Base-by-base conservation (phyloP, 2,113 vertebrate species). In the Xenopus laevis region DNA sequence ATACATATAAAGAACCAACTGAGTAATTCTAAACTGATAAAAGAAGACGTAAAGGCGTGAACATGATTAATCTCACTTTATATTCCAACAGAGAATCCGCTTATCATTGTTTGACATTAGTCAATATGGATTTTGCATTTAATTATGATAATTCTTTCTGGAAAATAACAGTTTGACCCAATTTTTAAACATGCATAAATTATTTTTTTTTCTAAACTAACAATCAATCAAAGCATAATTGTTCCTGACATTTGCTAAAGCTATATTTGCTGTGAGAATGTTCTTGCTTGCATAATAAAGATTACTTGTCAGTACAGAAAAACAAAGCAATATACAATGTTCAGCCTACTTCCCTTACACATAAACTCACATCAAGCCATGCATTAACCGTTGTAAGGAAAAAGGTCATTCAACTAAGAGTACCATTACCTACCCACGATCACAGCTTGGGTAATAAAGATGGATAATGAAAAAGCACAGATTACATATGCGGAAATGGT, bases 131-230 rank as follows among this genome's bases (percentile, higher is more conserved):
- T 68, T 78, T 61, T 45, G 7, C 50, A 45, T 78, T 78, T 80
- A 78, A 71, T 84, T 73, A 55, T 64, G 50, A 47, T 59, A 77
- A 61, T 58, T 53, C 3, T 40, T 21, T 47, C 74, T 77, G 13
- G 13, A 60, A 61, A 16, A 40, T 75, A 17, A 12, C 52, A 83
- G 72, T 45, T 71, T 82, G 80, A 71, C 57, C 45, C 47, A 72
- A 81, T 74, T 79, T 82, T 81, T 1, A 74, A 79, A 77, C 81
- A 79, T 57, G 52, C 61, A 66, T 69, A 66, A n/a, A 77, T 55
- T 69, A 44, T 57, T 75, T 68, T 76, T 72, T 50, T 16, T 78
- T 73, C 74, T 84, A 80, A 67, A 57, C 71, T 61, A 82, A 67
- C 33, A 65, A 0, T 40, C 3, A 63, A 68, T 27, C 45, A 71